Base-by-base conservation (phyloP, 92 coral and sea anemone genomes). In the Porites rus region DNA sequence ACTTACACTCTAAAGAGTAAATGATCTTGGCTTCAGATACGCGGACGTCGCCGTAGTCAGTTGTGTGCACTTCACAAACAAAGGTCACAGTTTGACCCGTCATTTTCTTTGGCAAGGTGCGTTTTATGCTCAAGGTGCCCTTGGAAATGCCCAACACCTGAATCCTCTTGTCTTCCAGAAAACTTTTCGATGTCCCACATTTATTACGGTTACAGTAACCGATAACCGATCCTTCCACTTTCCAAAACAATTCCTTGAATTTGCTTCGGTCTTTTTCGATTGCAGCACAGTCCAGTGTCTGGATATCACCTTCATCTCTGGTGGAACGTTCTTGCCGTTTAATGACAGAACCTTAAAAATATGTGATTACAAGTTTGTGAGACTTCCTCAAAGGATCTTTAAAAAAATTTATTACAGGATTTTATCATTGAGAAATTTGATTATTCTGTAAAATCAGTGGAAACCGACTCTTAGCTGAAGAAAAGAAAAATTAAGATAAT, bases 1-100 rank as follows among this genome's bases (percentile, higher is more conserved):
- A 78, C 83, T 78, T 65, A 78, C 83, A 78, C 65, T 78, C 72
- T 46, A 51, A 31, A 21, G 50, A 67, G 19, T 64, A 25, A 51
- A 64, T 58, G 59, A 78, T 18, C 63, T 18, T 19, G 3, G 63
- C 71, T 16, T 0, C 28, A 4, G 31, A 18, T 12, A 0, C 1
- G 10, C 46, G 46, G 46, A 38, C 46, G 0, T 9, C 0, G 1
- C 25, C 25, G 14, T 8, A 0, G 11, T 8, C 4, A 1, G 60
- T 9, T 10, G 63, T 59, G 4, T 58, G 13, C 17, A 77, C 65
- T 4, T 2, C 25, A 46, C 83, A 78, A 11, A 1, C 2, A 21
- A 78, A 50, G 0, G 65, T 7, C 50, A 78, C 16, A 13, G 14
- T 13, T 6, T 11, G 28, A 14, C 28, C n/a, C 43, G 73, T 0